Percentiles rank a stretch among this genome's conserved stretches.
phyloP scores from a whole-genome alignment of 2,888 invertebrate genomes.

The Aelia acuminata region DNA sequence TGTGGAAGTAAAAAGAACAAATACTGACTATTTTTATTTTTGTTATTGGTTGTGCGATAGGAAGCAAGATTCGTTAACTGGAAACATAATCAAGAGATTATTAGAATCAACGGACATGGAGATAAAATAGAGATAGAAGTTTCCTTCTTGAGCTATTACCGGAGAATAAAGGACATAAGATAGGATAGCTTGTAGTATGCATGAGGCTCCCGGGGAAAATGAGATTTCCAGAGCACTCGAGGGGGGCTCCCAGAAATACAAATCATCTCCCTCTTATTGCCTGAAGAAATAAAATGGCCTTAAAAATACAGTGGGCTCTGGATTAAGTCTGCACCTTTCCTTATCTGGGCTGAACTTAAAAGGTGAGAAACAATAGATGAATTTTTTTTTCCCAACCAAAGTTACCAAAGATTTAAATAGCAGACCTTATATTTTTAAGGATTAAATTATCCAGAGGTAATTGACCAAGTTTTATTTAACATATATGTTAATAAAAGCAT shows the following conservation, averaged over 20 bases:
- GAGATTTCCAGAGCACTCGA: slow-evolving; percentile 41
- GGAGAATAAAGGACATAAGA: slow-evolving; percentile 41
- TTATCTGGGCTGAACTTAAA: not conserved
- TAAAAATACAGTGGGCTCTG: not conserved
- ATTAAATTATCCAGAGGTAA: too few species aligned
- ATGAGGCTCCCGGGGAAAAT: slow-evolving; percentile 32
- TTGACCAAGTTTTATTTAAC: too few species aligned
- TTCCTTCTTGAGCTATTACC: slow-evolving; percentile 19
- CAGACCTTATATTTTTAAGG: too few species aligned
- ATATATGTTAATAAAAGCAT: too few species aligned
- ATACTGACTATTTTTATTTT: too few species aligned
- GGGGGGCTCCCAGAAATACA: not conserved
- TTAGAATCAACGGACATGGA: not conserved
- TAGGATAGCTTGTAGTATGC: slow-evolving; percentile 17
- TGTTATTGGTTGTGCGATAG: too few species aligned
- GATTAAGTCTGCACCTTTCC: slow-evolving; percentile 25
- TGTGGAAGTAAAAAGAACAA: too few species aligned
- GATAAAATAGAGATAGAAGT: slow-evolving; percentile 28
- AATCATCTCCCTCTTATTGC: slow-evolving; percentile 45
- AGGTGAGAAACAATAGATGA: too few species aligned
- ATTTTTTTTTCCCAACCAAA: too few species aligned
- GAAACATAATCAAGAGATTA: too few species aligned
- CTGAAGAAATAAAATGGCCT: slow-evolving; percentile 20
- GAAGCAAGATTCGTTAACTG: too few species aligned
- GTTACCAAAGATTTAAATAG: too few species aligned